Conservation (phyloP, 2,113 vertebrate species). For the Actenoides lindsayi region DNA sequence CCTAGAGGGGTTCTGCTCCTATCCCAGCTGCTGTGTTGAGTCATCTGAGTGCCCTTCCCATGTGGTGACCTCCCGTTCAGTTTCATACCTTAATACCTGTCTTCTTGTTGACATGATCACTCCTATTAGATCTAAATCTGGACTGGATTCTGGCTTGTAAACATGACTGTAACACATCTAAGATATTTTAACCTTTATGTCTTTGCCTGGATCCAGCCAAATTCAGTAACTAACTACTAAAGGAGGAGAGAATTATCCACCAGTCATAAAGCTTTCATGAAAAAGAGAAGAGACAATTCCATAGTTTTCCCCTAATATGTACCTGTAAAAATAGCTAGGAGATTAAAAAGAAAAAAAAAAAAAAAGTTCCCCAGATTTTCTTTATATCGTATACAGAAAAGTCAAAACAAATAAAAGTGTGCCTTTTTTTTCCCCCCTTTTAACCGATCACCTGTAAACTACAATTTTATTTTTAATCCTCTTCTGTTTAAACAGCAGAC, state of each 20-base stretch:
- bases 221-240: neutral
- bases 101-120: neutral
- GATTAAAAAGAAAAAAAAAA: neutral
- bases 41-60: neutral
- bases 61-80: neutral
- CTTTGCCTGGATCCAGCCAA: neutral
- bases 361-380: neutral
- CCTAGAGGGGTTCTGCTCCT: neutral
- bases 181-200: neutral
- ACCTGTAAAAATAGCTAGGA: neutral
- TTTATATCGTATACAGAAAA: neutral
- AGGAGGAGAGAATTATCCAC: neutral
- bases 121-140: neutral
- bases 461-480: constrained; percentile 55
- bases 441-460: constrained; percentile 37
- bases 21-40: neutral
- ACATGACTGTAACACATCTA: neutral
- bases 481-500: constrained; percentile 61
- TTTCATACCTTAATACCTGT: neutral
- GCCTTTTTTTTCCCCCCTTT: neutral
- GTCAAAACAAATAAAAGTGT: constrained; percentile 34
- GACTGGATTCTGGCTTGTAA: neutral
- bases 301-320: neutral
- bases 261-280: neutral
- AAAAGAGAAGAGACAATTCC: neutral